Evolutionary conservation across 2,113 vertebrate genomes (phyloP), one percentile per base, ranked within the genome.

Genomic region (Anhinga anhinga): DNA sequence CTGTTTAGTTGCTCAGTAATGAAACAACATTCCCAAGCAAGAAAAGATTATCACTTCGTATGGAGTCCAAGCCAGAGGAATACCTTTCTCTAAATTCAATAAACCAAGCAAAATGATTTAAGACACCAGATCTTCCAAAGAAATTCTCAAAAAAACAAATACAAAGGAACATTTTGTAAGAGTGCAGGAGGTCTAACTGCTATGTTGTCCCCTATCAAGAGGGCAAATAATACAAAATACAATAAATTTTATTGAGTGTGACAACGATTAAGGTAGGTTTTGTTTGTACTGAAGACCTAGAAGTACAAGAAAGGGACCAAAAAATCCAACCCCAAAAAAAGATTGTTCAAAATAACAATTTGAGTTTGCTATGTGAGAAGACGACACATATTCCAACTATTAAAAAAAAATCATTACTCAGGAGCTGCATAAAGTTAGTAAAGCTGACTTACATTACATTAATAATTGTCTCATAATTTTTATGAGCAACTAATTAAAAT

Each of bases 31-130:
- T 94, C 81, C 34, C 67, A 86, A 72, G 49, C 3, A 93, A 82
- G 53, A 77, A 95, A 70, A 77, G 49, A 49, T 77, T 69, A 88
- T 65, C 74, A 86, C 29, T 80, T 79, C 2, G 0, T 45, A 95
- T 53, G 19, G 42, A 69, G 74, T 30, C 27, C 16, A 63, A 93
- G 56, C 10, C 55, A 86, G 71, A 86, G 19, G 30, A 90, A 62
- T 69, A 92, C 14, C 44, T 77, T 93, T 73, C 88, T 62, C 53
- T 88, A 95, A 86, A 83, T 86, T 83, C 53, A 93, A 86, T 83
- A 95, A 97, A 95, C 23, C 14, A 81, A 86, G 40, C 11, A 65
- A 88, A 86, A 85, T 52, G 4, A 94, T 55, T 82, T 90, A 78
- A 89, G 88, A 82, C 32, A 72, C 65, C 66, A 76, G 73, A 82